A percentile compares a stretch with the other conserved stretches of the same genome.
Evolutionary conservation across 2,888 invertebrate genomes (phyloP).

Genomic region (Mellilla xanthometata): DNA sequence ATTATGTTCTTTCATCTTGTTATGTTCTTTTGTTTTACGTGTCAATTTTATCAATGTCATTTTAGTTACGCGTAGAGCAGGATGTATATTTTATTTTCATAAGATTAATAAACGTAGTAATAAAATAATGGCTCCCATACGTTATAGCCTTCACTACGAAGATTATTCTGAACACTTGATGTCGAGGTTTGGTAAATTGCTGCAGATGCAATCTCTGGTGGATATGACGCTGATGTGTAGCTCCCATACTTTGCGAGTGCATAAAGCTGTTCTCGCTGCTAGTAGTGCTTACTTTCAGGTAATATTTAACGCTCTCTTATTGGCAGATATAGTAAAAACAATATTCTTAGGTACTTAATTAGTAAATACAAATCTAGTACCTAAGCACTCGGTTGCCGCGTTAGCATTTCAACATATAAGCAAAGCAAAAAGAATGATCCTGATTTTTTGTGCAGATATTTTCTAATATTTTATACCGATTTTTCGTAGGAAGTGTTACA

Average conservation of each 20-base stretch:
- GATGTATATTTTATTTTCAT: constrained; percentile 24
- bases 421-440: no score
- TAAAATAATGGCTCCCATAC: constrained; percentile 72
- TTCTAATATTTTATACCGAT: no score
- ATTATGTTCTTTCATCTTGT: constrained; percentile 32
- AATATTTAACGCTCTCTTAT: no score
- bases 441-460: no score
- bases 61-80: constrained; percentile 10
- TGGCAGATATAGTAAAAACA: no score
- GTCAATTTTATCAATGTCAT: constrained; percentile 39
- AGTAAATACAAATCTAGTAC: no score
- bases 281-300: constrained; percentile 89
- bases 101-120: constrained; percentile 15
- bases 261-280: constrained; percentile 88
- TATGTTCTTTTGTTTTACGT: constrained; percentile 37
- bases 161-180: constrained; percentile 87
- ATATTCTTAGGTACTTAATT: no score
- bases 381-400: no score
- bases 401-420: no score
- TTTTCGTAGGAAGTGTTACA: constrained; percentile 79
- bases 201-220: constrained; percentile 88
- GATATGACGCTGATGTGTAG: constrained; percentile 90
- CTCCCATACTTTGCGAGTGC: constrained; percentile 88
- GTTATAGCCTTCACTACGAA: constrained; percentile 86
- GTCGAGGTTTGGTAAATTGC: constrained; percentile 86